phyloP scores from a whole-genome alignment of 2,888 invertebrate species.

The Metalampra italica region DNA sequence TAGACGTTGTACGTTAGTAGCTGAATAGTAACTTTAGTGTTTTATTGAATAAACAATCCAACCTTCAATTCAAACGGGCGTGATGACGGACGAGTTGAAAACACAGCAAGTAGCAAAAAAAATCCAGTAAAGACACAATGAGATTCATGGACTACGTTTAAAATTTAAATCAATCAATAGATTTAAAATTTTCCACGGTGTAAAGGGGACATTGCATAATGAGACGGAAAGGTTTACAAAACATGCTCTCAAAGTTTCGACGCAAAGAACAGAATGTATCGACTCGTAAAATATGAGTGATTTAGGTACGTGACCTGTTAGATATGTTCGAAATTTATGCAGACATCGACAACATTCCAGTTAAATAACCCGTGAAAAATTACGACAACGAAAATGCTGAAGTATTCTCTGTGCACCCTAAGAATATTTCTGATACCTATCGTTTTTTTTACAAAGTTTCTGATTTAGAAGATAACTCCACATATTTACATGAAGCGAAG shows the following conservation, averaged over 20 bases:
- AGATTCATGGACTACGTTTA: slow-evolving; percentile 29
- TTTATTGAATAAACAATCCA: no score
- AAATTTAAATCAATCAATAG: slow-evolving; percentile 37
- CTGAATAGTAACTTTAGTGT: no score
- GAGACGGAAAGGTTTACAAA: slow-evolving; percentile 17
- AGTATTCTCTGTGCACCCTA: slow-evolving; percentile 18
- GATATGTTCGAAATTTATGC: slow-evolving; percentile 39
- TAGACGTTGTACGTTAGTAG: no score
- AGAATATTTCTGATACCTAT: background rate
- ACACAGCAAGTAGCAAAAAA: background rate
- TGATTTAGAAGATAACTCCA: slow-evolving; percentile 28
- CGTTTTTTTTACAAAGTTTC: slow-evolving; percentile 22
- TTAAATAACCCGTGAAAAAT: slow-evolving; percentile 51
- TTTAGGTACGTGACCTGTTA: slow-evolving; percentile 38
- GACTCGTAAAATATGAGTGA: slow-evolving; percentile 39
- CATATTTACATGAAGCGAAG: slow-evolving; percentile 46
- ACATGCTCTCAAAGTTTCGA: slow-evolving; percentile 25
- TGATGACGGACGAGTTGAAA: background rate
- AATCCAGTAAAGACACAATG: background rate
- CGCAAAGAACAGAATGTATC: slow-evolving; percentile 28
- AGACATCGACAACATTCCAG: slow-evolving; percentile 39
- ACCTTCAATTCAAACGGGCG: no score
- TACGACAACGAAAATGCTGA: slow-evolving; percentile 17
- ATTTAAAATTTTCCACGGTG: slow-evolving; percentile 39
- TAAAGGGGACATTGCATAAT: slow-evolving; percentile 15